Conservation (phyloP, 1,140 invertebrate species). For the Ectropis grisescens region DNA sequence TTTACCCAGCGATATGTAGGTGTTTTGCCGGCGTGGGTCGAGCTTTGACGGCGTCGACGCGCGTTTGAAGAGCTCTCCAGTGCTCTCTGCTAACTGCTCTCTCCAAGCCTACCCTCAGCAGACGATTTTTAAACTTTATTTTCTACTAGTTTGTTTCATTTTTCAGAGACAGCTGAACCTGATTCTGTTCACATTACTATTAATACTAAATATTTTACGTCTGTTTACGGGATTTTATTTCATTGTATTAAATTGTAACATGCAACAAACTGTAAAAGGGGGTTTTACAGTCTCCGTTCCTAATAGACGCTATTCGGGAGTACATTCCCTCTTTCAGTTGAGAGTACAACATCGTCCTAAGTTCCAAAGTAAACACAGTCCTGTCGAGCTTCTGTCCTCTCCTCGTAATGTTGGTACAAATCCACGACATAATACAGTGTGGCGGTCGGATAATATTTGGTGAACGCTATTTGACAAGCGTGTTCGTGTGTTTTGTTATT, state of each 20-base stretch:
- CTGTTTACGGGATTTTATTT: no score
- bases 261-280: no score
- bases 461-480: slow-evolving; percentile 55
- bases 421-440: slow-evolving; percentile 44
- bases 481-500: slow-evolving; percentile 58
- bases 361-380: slow-evolving; percentile 40
- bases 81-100: slow-evolving; percentile 47
- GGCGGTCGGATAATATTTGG: slow-evolving; percentile 53
- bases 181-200: no score
- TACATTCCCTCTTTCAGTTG: no score
- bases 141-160: no score
- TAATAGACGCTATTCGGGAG: no score
- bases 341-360: slow-evolving; percentile 20
- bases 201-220: no score
- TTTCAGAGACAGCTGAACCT: no score
- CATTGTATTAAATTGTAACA: no score
- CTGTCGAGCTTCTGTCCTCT: slow-evolving; percentile 30
- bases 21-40: slow-evolving; percentile 29
- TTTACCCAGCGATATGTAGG: slow-evolving; percentile 12
- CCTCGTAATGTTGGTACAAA: slow-evolving; percentile 38
- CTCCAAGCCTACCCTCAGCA: slow-evolving; percentile 25
- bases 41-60: slow-evolving; percentile 28
- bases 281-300: no score
- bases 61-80: slow-evolving; percentile 33
- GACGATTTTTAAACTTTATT: slow-evolving; percentile 22